Evolutionary conservation across 2,797 vertebrate species (phyloP), one percentile per base, ranked within the genome.

Genomic region (Distichodus sexfasciatus): DNA sequence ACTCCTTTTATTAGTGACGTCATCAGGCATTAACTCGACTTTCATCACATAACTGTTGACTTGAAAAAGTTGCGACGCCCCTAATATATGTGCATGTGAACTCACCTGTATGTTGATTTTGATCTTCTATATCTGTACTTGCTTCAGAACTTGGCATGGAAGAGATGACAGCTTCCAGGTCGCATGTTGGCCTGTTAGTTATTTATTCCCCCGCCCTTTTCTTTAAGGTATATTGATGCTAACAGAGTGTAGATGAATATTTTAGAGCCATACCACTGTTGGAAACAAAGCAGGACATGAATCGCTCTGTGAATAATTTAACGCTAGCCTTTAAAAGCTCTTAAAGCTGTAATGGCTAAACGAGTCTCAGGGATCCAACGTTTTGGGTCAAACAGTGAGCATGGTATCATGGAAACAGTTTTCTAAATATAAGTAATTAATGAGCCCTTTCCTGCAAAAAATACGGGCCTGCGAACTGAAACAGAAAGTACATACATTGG

Each of bases 221-320:
- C 21, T 46, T 36, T 26, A 21, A 15, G 19, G 36, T 61, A 48
- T 21, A 69, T 53, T 14, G 48, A 76, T 72, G 47, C 21, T 59
- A 46, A 51, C 65, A 76, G 36, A 74, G 59, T 23, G 0, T 4
- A 26, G n/a, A 76, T 85, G n/a, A 76, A 84, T 81, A 79, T 83
- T 82, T 84, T 9, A 82, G 17, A 74, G 41, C 26, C 2, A 10
- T 21, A 46, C 77, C 41, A 21, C 29, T 50, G 54, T 73, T 69
- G 51, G 55, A 76, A 65, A 67, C 43, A 55, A 60, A 58, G 58
- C 11, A 41, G 46, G 63, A 70, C 23, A 47, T 44, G 44, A 73
- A 62, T 77, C 75, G 76, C 74, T 36, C n/a, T 0, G 12, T 74
- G 21, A 69, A 79, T 79, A 69, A 75, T 75, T 73, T 17, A 74